These are phyloP conservation scores for Syritta pipiens DNA, from an alignment of 2,888 invertebrate species.

Conservation along the genomic window DNA sequence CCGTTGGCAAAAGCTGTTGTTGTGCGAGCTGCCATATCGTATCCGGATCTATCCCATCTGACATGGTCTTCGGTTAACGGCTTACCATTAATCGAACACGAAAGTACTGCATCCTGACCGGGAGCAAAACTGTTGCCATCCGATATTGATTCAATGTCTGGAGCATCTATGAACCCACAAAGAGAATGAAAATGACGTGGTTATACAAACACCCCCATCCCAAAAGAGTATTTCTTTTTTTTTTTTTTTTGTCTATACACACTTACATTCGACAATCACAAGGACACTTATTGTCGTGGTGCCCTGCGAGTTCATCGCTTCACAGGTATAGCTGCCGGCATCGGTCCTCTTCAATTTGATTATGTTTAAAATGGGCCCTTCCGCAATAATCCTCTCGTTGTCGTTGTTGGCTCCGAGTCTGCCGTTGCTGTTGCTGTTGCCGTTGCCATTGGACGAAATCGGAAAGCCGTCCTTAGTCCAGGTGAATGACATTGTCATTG, in stretches of 20 bases:
- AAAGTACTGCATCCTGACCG: conserved; percentile 75
- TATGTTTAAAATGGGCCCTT: conserved; percentile 76
- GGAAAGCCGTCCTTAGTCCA: conserved; percentile 78
- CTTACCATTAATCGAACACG: conserved; percentile 75
- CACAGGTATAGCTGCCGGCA: conserved; percentile 76
- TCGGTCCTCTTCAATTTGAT: conserved; percentile 75
- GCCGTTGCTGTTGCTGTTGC: too few relatives aligned
- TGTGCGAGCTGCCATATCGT: conserved; percentile 75
- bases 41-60: conserved; percentile 75
- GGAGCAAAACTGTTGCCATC: conserved; percentile 75
- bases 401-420: conserved; percentile 41
- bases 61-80: conserved; percentile 75
- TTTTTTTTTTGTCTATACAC: conserved; percentile 20
- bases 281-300: conserved; percentile 75
- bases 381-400: conserved; percentile 75
- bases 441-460: conserved; percentile 72
- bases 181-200: conserved; percentile 8
- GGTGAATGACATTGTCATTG: conserved; percentile 76
- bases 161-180: conserved; percentile 74
- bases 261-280: conserved; percentile 76
- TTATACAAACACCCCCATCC: too few relatives aligned
- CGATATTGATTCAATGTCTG: conserved; percentile 74
- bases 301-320: conserved; percentile 76
- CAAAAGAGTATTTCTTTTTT: too few relatives aligned
- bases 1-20: conserved; percentile 74